Evolutionary conservation across 2,113 vertebrate genomes (phyloP).

Genomic region (Phasianus colchicus): DNA sequence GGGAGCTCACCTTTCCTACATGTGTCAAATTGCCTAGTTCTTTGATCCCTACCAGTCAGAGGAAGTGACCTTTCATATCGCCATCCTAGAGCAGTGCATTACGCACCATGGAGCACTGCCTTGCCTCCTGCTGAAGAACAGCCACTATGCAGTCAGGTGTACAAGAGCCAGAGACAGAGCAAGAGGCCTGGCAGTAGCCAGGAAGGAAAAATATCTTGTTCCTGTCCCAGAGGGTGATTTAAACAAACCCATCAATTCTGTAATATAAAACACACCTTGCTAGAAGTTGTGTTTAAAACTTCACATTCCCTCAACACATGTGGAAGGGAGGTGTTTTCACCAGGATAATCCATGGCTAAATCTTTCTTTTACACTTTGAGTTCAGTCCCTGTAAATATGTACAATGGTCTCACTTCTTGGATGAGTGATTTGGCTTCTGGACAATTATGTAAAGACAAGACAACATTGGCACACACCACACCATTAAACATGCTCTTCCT

Average conservation of each 20-base stretch:
- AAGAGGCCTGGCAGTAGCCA: neutral
- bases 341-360: neutral
- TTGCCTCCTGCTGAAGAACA: neutral
- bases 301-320: neutral
- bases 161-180: neutral
- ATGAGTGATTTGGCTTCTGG: neutral
- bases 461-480: fast-evolving
- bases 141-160: neutral
- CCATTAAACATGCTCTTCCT: neutral
- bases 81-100: neutral
- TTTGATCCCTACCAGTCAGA: fast-evolving
- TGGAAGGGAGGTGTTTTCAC: neutral
- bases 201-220: neutral
- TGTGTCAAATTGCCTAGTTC: fast-evolving
- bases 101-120: neutral
- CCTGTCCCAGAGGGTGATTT: neutral
- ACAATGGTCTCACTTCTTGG: neutral
- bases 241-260: neutral
- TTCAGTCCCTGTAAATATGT: fast-evolving
- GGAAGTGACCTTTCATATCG: neutral
- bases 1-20: neutral
- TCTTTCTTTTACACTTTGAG: neutral
- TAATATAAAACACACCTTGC: neutral
- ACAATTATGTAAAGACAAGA: neutral
- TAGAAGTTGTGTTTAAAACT: neutral